A percentile compares a stretch with the other conserved stretches of the same genome.
Conservation (phyloP, 2,797 vertebrate genomes). For the Arremon aurantiirostris region DNA sequence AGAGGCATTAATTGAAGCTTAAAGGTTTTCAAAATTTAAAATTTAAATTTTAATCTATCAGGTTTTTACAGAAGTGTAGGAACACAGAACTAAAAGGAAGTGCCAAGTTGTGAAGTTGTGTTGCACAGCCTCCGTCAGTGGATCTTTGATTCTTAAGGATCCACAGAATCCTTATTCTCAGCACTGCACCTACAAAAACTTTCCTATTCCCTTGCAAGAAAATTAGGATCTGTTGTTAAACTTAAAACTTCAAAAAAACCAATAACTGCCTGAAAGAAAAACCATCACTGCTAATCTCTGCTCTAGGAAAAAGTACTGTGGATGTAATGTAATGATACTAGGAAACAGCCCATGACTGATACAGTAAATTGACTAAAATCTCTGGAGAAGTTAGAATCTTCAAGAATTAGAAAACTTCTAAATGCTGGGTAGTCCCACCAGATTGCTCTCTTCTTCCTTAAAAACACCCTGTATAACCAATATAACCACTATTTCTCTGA, state of each 20-base stretch:
- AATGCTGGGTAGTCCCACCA: not conserved
- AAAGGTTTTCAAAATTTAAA: not conserved
- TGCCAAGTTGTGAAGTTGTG: not conserved
- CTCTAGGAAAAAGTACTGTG: not conserved
- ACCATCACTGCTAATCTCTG: not conserved
- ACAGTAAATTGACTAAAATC: not conserved
- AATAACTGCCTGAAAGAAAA: not conserved
- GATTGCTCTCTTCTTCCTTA: not conserved
- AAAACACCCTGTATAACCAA: not conserved
- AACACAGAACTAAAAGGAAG: not conserved
- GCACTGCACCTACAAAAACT: not conserved
- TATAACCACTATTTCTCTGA: not conserved
- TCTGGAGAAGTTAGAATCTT: not conserved
- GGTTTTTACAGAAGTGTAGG: not conserved
- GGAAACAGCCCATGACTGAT: not conserved
- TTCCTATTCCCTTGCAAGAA: not conserved
- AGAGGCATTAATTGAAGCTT: not conserved
- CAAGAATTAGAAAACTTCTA: not conserved
- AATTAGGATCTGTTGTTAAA: not conserved
- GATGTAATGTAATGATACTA: not conserved
- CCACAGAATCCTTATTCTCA: not conserved
- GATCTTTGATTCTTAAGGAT: not conserved
- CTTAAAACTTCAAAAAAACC: not conserved
- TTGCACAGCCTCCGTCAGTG: not conserved
- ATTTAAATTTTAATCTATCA: not conserved